Percentiles rank a stretch among this genome's conserved stretches.
Evolutionary conservation across 2,113 vertebrate genomes (phyloP).

Genomic region (Tor tambroides): DNA sequence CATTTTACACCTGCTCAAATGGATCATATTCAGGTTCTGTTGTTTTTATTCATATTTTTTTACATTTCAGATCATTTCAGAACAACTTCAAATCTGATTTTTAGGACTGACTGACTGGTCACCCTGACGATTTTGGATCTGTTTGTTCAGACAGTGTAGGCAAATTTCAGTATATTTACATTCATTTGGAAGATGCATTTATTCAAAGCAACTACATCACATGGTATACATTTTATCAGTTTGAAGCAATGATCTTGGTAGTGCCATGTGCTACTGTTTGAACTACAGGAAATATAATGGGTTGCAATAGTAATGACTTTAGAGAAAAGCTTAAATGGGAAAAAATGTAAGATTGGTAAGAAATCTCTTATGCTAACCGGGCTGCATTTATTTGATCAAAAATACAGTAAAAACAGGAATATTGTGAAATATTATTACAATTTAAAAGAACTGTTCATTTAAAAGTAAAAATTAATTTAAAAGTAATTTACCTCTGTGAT

Average conservation of each 20-base stretch:
- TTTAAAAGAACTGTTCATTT: too few relatives aligned
- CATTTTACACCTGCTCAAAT: constrained; percentile 23
- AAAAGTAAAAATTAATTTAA: background rate
- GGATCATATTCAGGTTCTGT: background rate
- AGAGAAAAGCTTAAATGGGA: background rate
- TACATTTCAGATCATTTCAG: background rate
- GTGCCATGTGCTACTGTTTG: background rate
- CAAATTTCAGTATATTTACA: background rate
- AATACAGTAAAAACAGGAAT: background rate
- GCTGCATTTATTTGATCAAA: background rate
- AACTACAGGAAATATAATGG: background rate
- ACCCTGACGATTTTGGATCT: background rate
- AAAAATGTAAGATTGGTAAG: background rate
- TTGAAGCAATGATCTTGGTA: background rate
- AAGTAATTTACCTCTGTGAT: background rate
- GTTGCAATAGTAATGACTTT: background rate
- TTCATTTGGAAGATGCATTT: background rate
- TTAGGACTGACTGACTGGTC: background rate
- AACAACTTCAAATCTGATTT: background rate
- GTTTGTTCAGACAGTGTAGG: background rate
- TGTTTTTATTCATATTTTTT: constrained; percentile 1
- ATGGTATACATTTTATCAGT: background rate
- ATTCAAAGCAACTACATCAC: background rate
- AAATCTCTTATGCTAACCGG: background rate
- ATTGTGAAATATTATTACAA: too few relatives aligned